Conservation (phyloP, 2,797 vertebrate species). For the Karalla daura region DNA sequence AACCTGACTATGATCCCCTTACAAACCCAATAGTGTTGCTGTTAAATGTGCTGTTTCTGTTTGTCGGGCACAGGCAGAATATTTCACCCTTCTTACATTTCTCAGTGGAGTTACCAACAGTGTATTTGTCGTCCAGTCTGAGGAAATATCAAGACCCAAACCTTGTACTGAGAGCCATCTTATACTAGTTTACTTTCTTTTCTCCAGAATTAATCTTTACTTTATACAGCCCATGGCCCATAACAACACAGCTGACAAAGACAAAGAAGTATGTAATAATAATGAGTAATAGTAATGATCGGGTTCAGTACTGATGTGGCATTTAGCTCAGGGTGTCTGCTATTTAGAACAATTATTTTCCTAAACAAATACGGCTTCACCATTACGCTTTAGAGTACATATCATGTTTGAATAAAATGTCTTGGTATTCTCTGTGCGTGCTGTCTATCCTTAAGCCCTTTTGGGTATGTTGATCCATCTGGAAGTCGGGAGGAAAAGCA, state of each 20-base stretch:
- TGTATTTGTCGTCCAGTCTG: not conserved
- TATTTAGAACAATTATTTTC: not conserved
- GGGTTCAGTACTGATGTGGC: not conserved
- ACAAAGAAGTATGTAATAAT: not conserved
- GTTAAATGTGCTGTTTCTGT: too few relatives aligned
- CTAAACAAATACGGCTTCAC: not conserved
- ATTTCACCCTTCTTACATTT: too few relatives aligned
- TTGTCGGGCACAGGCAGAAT: not conserved
- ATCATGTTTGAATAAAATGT: too few relatives aligned
- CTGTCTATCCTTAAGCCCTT: not conserved
- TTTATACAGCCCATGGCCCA: too few relatives aligned
- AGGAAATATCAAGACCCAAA: too few relatives aligned
- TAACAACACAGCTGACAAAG: not conserved
- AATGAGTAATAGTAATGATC: conserved; percentile 4
- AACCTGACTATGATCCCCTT: too few relatives aligned
- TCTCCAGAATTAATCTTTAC: not conserved
- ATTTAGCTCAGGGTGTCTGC: not conserved
- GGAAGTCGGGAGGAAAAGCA: not conserved
- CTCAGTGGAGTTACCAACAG: not conserved
- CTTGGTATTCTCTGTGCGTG: too few relatives aligned
- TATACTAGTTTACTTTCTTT: not conserved
- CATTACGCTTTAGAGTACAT: not conserved
- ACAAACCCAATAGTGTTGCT: too few relatives aligned
- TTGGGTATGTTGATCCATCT: not conserved
- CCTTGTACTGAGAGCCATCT: not conserved